Evolutionary conservation across 2,113 vertebrate species (phyloP), one percentile per base, ranked within the genome.

Genomic region (Onychostruthus taczanowskii): DNA sequence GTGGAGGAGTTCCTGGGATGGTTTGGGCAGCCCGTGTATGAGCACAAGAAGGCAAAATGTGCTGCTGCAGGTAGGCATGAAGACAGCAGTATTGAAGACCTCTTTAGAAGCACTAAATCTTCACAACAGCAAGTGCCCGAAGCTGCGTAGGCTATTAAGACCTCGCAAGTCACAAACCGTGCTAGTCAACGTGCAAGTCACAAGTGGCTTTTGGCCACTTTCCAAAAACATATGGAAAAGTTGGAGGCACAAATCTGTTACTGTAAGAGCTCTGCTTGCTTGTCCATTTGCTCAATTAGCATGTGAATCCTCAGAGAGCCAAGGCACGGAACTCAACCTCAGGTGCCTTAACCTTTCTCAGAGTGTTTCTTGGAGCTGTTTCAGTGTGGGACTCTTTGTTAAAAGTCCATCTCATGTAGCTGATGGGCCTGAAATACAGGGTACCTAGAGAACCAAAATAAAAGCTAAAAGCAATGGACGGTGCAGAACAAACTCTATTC

Each of bases 71-170:
- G 68, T 49, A 31, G 69, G 23, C 28, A 84, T 75, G 61, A 49
- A 64, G 77, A 37, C 22, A 87, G 56, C 41, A 68, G 26, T 43
- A 44, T 22, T 68, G 44, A 47, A 92, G 43, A 52, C 44, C 31
- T 91, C 35, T 92, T 78, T 68, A 84, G 37, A 47, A 63, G n/a
- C 14, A 39, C 26, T 87, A 89, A 84, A 92, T 96, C 80, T 84
- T 89, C 3, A 8, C 78, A 92, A 84, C 24, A 84, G 73, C 39
- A 41, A 92, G n/a, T 27, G 52, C 73, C 89, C 78, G 58, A 72
- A 90, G 64, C 58, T 78, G n/a, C 4, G 3, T 63, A 64, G 61
- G 13, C 39, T 91, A 44, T 89, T 89, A 93, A 68, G 68, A 64
- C n/a, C 62, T 93, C 74, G 50, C 27, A 82, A 89, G 31, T 52